Percentiles rank a stretch among this genome's conserved stretches.
These are phyloP conservation scores for Drosophila willistoni DNA, from an alignment of 1,140 invertebrate species.

Conservation along the genomic window DNA sequence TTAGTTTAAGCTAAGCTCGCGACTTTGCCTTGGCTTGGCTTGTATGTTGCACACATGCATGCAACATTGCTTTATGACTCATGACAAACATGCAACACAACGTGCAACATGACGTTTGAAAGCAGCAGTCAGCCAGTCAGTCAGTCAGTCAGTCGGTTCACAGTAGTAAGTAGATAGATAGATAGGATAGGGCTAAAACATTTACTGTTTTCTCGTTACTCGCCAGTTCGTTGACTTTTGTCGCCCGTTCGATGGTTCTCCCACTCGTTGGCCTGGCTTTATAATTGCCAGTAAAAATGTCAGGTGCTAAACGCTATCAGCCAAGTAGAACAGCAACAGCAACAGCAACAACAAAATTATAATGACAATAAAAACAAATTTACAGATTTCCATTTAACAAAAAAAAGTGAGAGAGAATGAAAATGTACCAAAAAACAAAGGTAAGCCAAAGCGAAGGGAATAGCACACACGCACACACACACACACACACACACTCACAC, in stretches of 20 bases:
- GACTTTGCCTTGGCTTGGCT: conserved; percentile 40
- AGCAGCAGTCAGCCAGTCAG: conserved; percentile 10
- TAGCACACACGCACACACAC: conserved; percentile 20
- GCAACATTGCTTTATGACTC: conserved; percentile 80
- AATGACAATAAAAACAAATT: conserved; percentile 81
- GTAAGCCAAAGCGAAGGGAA: conserved; percentile 45
- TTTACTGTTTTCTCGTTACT: conserved; percentile 46
- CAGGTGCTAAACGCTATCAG: conserved; percentile 80
- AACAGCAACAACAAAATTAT: conserved; percentile 60
- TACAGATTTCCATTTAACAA: conserved; percentile 77
- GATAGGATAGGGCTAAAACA: conserved; percentile 22
- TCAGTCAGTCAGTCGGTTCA: background rate
- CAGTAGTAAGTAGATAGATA: conserved; percentile 18
- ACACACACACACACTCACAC: background rate
- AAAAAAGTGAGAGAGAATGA: conserved; percentile 25
- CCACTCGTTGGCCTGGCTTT: conserved; percentile 31
- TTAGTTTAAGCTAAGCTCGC: conserved; percentile 64
- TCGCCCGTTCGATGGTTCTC: conserved; percentile 44
- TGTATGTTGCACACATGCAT: conserved; percentile 43
- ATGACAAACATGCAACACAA: conserved; percentile 71
- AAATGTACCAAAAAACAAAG: conserved; percentile 76
- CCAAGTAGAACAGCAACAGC: conserved; percentile 64
- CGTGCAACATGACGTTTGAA: conserved; percentile 56
- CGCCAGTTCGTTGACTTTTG: conserved; percentile 55
- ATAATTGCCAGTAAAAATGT: conserved; percentile 81